These are phyloP conservation scores for Odontocolon sp. DNA, from an alignment of 2,888 invertebrate species.

Conservation along the genomic window DNA sequence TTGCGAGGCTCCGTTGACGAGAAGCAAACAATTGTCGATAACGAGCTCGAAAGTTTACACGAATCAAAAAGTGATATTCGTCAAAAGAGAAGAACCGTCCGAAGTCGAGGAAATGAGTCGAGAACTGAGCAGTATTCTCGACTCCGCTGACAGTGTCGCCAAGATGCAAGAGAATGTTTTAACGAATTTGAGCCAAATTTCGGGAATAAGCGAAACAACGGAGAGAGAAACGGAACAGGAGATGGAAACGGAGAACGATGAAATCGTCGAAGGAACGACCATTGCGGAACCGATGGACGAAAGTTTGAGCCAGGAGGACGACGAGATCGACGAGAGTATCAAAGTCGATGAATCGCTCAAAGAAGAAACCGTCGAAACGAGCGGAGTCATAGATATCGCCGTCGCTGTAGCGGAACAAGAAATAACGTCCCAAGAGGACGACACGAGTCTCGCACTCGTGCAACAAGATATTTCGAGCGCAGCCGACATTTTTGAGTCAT, in stretches of 20 bases:
- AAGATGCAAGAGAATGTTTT: constrained; percentile 78
- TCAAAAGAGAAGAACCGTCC: constrained; percentile 69
- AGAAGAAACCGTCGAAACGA: constrained; percentile 37
- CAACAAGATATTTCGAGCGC: constrained; percentile 69
- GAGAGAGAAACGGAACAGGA: constrained; percentile 10
- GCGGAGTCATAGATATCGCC: constrained; percentile 47
- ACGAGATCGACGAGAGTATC: constrained; percentile 1
- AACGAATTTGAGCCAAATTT: constrained; percentile 74
- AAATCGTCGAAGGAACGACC: too few relatives aligned
- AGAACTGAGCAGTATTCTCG: constrained; percentile 76
- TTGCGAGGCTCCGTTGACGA: constrained; percentile 10
- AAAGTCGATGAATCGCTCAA: constrained; percentile 35
- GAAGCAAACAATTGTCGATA: constrained; percentile 56
- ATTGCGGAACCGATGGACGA: constrained; percentile 54
- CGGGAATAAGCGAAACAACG: constrained; percentile 59
- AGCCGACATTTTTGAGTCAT: constrained; percentile 70
- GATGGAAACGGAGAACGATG: not conserved
- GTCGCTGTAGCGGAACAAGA: constrained; percentile 52
- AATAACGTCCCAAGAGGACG: constrained; percentile 55
- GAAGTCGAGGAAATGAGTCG: constrained; percentile 77
- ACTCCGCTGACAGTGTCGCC: constrained; percentile 75
- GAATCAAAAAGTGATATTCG: constrained; percentile 75
- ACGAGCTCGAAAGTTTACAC: constrained; percentile 74
- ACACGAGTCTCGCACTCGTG: constrained; percentile 47
- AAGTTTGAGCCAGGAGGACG: constrained; percentile 37